phyloP scores from a whole-genome alignment of 2,888 invertebrate genomes.

The Eledone cirrhosa region DNA sequence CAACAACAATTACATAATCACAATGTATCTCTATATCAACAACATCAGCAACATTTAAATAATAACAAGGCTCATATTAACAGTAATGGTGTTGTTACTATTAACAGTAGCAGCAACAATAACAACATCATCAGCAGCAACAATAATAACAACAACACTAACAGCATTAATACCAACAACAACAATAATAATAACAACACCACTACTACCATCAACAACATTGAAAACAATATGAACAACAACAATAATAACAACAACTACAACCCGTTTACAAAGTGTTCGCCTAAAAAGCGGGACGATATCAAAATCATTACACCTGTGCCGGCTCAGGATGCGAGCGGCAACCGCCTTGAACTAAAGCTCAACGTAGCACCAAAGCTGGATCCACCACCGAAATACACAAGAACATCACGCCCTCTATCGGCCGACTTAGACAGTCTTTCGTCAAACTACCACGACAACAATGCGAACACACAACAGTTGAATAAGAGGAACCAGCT shows the following conservation, averaged over 20 bases:
- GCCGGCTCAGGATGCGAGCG: conserved; percentile 41
- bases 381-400: conserved; percentile 56
- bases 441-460: conserved; percentile 34
- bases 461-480: conserved; percentile 36
- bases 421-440: conserved; percentile 41
- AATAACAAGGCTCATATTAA: not conserved
- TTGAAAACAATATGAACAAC: conserved; percentile 34
- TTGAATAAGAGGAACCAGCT: conserved; percentile 1
- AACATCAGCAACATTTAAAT: conserved; percentile 27
- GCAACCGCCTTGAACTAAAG: conserved; percentile 44
- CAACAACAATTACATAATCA: not conserved
- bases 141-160: not conserved
- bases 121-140: not conserved
- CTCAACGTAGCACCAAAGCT: conserved; percentile 47
- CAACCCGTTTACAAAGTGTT: not conserved
- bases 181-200: not conserved
- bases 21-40: not conserved
- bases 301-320: conserved; percentile 43
- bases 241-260: conserved; percentile 37
- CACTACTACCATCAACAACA: conserved; percentile 19
- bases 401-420: conserved; percentile 26
- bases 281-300: conserved; percentile 34
- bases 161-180: not conserved
- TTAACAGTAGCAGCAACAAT: not conserved
- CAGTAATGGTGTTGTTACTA: conserved; percentile 31